Conservation (phyloP, 2,113 vertebrate species). For the Centropus unirufus region DNA sequence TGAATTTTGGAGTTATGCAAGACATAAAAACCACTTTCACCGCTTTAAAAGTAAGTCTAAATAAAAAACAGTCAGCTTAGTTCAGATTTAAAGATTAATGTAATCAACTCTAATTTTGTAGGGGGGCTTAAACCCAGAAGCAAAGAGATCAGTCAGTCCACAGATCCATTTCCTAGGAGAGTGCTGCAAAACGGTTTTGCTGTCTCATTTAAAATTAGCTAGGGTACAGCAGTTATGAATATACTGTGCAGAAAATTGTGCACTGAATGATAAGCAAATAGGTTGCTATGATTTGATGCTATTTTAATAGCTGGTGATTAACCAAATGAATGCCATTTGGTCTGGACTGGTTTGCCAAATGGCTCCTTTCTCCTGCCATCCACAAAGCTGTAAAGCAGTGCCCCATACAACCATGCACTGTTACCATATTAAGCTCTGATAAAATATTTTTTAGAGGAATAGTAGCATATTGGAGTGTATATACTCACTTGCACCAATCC, state of each 20-base stretch:
- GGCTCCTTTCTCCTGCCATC: neutral
- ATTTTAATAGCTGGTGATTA: constrained; percentile 70
- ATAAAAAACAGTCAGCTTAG: constrained; percentile 48
- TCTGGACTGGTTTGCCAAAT: constrained; percentile 52
- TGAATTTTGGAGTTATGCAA: constrained; percentile 60
- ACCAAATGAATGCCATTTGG: constrained; percentile 62
- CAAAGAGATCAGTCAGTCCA: constrained; percentile 69
- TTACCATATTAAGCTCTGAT: neutral
- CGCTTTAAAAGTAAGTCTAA: constrained; percentile 30
- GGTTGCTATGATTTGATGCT: constrained; percentile 67
- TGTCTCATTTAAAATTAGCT: constrained; percentile 77
- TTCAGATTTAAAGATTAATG: constrained; percentile 58
- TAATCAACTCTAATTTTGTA: constrained; percentile 56
- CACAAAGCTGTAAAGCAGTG: neutral
- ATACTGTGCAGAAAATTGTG: constrained; percentile 72
- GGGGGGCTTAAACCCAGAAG: constrained; percentile 63
- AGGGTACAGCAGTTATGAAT: constrained; percentile 78
- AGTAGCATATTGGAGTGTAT: neutral
- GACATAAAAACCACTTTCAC: neutral
- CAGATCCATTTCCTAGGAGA: constrained; percentile 65
- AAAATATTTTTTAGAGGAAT: neutral
- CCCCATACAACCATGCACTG: neutral
- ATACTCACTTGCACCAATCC: constrained; percentile 68
- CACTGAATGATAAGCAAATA: constrained; percentile 71
- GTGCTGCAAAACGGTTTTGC: constrained; percentile 60